These are phyloP conservation scores for Athripsodes cinereus DNA, from an alignment of 2,888 invertebrate genomes.

Conservation along the genomic window DNA sequence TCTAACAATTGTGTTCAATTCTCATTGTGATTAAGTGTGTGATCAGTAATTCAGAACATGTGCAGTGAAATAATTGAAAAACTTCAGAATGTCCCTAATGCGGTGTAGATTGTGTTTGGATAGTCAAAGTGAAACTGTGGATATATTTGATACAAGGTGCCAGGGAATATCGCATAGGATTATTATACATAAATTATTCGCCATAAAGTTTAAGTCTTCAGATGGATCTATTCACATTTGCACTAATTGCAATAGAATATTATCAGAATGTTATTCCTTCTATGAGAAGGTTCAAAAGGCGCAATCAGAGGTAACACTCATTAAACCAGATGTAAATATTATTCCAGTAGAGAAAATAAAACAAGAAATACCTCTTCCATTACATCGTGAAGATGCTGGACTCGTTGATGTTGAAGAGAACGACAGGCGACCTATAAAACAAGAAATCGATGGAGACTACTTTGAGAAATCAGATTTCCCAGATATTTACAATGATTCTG, in stretches of 20 bases:
- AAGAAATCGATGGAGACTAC: not conserved
- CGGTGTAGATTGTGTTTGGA: slow-evolving; percentile 4
- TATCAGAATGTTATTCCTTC: slow-evolving; percentile 2
- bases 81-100: not conserved
- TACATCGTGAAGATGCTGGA: not conserved
- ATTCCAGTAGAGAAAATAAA: slow-evolving; percentile 1
- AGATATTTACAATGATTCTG: slow-evolving; percentile 1
- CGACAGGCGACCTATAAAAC: not conserved
- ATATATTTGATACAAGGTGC: slow-evolving; percentile 2
- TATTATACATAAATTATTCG: slow-evolving; percentile 6
- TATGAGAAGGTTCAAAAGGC: slow-evolving; percentile 5
- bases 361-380: not conserved
- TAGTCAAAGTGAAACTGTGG: not conserved
- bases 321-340: not conserved
- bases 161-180: slow-evolving; percentile 4
- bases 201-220: not conserved
- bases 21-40: too few species aligned
- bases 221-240: not conserved
- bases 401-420: not conserved
- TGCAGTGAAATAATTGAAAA: not conserved
- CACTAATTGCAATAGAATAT: slow-evolving; percentile 1
- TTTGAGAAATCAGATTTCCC: not conserved
- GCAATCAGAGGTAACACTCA: not conserved
- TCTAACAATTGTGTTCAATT: too few species aligned
- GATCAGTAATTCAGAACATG: too few species aligned